Base-by-base conservation (phyloP, 2,888 invertebrate genomes). In the Chloroclystis v-ata region DNA sequence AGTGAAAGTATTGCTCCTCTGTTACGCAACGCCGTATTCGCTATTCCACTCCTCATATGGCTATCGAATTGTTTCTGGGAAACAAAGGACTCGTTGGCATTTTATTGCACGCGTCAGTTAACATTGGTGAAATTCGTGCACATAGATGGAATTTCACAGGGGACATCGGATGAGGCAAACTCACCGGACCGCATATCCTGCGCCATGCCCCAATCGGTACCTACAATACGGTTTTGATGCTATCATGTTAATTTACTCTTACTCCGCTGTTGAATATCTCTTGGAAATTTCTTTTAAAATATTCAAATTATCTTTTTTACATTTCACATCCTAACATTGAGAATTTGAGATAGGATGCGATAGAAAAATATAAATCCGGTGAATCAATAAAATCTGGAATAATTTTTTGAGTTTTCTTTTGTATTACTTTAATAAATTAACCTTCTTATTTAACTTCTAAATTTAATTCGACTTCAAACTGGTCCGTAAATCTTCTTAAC, bases 111-210 rank as follows among this genome's bases (percentile, higher is more conserved):
- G 77, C 78, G 67, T 71, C 75, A 72, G 76, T 81, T 73, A 71
- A 69, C 76, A 78, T 61, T 63, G 60, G 75, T 75, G 75, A 82
- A 83, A 80, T 81, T 79, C 71, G 70, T 74, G 70, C 70, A 67
- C 72, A 68, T 68, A 71, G 66, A 68, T 69, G 72, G 64, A 69
- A 67, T 72, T 75, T 73, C 65, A 77, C 80, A 81, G 78, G 82
- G 82, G 77, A 76, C 80, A 76, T 75, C 67, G 73, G 75, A 77
- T 76, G 77, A 68, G 69, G 65, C 62, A 63, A 57, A 69, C 63
- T 63, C 78, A 82, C 56, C 80, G 74, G 73, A 83, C 77, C 84
- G 83, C 72, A 68, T 64, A 80, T 85, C 85, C 84, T 79, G 76
- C 69, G 72, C 72, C 75, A 73, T 72, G 75, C 67, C 70, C 67